phyloP scores from a whole-genome alignment of 35 echinoderm and acorn worm genomes.

The Heliocidaris erythrogramma region DNA sequence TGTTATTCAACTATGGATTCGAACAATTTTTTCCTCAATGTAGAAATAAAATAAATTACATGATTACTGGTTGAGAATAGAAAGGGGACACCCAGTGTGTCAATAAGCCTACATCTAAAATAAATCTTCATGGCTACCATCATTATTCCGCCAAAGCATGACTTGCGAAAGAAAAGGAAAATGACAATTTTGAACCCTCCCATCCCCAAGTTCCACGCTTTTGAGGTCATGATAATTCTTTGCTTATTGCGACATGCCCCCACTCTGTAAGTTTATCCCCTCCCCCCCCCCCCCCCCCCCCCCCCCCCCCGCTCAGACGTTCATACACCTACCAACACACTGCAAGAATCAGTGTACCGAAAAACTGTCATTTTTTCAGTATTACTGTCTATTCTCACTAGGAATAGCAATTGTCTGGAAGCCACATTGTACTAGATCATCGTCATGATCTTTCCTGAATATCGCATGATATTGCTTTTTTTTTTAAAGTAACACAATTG shows the following conservation, averaged over 20 bases:
- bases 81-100: neutral
- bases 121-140: neutral
- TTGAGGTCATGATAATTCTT: too few relatives aligned
- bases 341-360: too few relatives aligned
- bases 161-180: neutral
- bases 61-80: neutral
- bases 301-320: neutral
- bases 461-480: neutral
- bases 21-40: neutral
- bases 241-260: too few relatives aligned
- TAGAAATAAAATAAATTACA: neutral
- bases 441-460: neutral
- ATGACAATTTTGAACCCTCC: neutral
- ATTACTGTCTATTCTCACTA: too few relatives aligned
- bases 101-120: neutral
- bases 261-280: too few relatives aligned
- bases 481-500: constrained; percentile 24
- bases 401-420: neutral
- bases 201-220: neutral
- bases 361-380: too few relatives aligned
- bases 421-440: neutral
- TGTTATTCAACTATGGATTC: neutral
- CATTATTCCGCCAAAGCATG: neutral
- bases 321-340: neutral
- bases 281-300: too few relatives aligned